Evolutionary conservation across 1,140 invertebrate species (phyloP), one percentile per base, ranked within the genome.

Genomic region (Maconellicoccus hirsutus): DNA sequence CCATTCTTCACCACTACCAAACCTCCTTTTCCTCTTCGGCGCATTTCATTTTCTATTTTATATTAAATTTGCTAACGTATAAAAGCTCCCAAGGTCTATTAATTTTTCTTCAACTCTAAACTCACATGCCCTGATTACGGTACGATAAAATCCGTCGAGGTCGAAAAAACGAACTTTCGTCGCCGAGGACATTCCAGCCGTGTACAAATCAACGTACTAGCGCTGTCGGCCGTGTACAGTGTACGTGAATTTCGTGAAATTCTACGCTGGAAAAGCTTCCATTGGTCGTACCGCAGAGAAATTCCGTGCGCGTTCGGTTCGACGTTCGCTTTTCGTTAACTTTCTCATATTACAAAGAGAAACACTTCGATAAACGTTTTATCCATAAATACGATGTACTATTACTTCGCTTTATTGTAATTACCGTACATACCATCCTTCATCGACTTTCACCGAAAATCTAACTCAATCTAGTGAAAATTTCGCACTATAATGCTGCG

Each of bases 41-140:
- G 42, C 42, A 52, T 66, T 26, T 66, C 21, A 12, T 66, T 26
- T 66, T 66, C 25, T 66, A 66, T 12, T 66, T 25, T 66, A 66
- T 66, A 66, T 26, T 23, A 66, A 66, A 66, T 66, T 66, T 26
- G 61, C 21, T 8, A 66, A 25, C 21, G 19, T 66, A 66, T 16
- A 66, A 66, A 25, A 22, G 19, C 61, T 25, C 61, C 61, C 19
- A 66, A 25, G 61, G 19, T 19, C 61, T 26, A 23, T 26, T 23
- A 23, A 23, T 66, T 66, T 66, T 66, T 66, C 61, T 25, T 66
- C 42, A 52, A 16, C n/a, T 52, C 42, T n/a, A n/a, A n/a, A 16
- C 42, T 52, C 42, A 19, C 42, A 16, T 52, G 42, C 42, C 42
- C 42, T 52, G 42, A 52, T 52, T 52, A 52, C 42, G 42, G n/a